phyloP scores from a whole-genome alignment of 1,140 invertebrate genomes.

The Nixonia krombeini region DNA sequence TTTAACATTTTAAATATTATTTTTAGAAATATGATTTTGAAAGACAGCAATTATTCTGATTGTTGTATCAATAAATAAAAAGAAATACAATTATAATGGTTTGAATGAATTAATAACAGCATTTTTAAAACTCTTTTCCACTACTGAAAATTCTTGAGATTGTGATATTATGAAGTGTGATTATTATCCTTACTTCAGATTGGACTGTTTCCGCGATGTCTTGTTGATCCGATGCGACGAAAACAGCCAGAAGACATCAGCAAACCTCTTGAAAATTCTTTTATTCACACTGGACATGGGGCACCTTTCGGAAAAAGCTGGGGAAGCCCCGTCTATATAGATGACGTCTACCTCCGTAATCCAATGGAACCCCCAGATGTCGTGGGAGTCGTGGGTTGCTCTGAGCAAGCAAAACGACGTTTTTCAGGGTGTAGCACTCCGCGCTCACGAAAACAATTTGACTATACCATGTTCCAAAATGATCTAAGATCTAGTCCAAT shows the following conservation, averaged over 20 bases:
- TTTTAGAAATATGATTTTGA: too few relatives aligned
- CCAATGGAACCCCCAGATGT: slow-evolving; percentile 88
- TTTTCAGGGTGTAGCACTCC: slow-evolving; percentile 67
- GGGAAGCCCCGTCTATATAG: slow-evolving; percentile 88
- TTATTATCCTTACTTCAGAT: slow-evolving; percentile 74
- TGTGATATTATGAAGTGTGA: too few relatives aligned
- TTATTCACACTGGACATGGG: slow-evolving; percentile 87
- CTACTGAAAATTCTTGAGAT: too few relatives aligned
- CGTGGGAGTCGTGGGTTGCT: slow-evolving; percentile 68
- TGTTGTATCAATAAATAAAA: too few relatives aligned
- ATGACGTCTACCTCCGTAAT: slow-evolving; percentile 85
- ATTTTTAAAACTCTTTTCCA: too few relatives aligned
- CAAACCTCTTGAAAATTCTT: slow-evolving; percentile 85
- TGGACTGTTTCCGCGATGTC: slow-evolving; percentile 82
- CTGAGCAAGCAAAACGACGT: slow-evolving; percentile 59
- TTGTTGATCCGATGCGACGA: slow-evolving; percentile 79
- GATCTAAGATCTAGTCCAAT: slow-evolving; percentile 70
- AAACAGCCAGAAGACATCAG: slow-evolving; percentile 81
- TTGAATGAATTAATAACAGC: too few relatives aligned
- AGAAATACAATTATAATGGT: too few relatives aligned
- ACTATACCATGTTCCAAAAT: slow-evolving; percentile 83
- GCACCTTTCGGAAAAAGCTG: slow-evolving; percentile 85
- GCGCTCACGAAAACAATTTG: slow-evolving; percentile 78
- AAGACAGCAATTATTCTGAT: too few relatives aligned
- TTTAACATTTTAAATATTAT: too few relatives aligned